Conservation (phyloP, 2,888 invertebrate genomes). For the Malacosoma neustria region DNA sequence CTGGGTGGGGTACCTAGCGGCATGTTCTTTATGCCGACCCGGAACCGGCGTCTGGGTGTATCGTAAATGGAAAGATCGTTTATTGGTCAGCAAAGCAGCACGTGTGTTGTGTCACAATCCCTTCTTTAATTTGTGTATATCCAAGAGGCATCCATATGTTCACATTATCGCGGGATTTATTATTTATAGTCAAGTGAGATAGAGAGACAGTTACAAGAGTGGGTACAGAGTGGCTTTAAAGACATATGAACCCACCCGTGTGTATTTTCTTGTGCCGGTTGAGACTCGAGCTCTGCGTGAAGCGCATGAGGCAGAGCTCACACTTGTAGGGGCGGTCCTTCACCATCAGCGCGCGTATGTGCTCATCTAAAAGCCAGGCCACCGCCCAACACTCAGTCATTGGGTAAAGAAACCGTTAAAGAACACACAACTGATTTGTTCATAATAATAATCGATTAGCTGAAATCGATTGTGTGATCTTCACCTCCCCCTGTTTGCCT, state of each 20-base stretch:
- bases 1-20: conserved; percentile 61
- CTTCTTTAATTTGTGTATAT: conserved; percentile 18
- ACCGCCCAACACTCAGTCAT: conserved; percentile 37
- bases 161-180: neutral
- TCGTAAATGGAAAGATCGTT: conserved; percentile 77
- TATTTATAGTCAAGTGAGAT: neutral
- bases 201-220: conserved; percentile 12
- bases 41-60: conserved; percentile 81
- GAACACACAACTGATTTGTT: conserved; percentile 42
- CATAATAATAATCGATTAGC: conserved; percentile 2
- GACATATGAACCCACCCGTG: conserved; percentile 71
- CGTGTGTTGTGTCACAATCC: conserved; percentile 51
- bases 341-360: conserved; percentile 71
- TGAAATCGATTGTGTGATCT: conserved; percentile 43
- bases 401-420: conserved; percentile 21
- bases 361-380: conserved; percentile 71
- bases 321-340: conserved; percentile 79
- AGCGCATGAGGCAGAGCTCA: conserved; percentile 80
- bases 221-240: conserved; percentile 38
- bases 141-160: conserved; percentile 10
- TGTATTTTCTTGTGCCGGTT: conserved; percentile 83
- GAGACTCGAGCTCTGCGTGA: conserved; percentile 82
- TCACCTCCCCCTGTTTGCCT: conserved; percentile 71
- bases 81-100: conserved; percentile 64
- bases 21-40: conserved; percentile 80